Evolutionary conservation across 1,140 invertebrate species (phyloP).

Genomic region (Hylaeus anthracinus): DNA sequence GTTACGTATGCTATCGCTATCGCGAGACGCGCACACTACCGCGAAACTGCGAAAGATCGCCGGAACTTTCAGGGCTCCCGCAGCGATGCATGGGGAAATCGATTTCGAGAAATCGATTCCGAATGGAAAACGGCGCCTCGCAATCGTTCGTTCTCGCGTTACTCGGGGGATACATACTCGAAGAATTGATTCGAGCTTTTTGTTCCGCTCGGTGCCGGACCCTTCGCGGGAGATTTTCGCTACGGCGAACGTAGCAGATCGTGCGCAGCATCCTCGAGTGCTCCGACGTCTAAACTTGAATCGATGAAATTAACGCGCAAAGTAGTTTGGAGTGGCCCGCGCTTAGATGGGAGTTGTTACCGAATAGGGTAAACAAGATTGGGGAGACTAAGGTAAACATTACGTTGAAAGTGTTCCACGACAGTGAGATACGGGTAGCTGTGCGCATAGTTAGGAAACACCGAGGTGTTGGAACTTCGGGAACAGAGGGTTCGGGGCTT

Average conservation of each 20-base stretch:
- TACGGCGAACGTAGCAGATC: not conserved
- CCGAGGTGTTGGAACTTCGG: not conserved
- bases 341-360: not conserved
- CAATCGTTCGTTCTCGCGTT: not conserved
- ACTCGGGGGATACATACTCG: not conserved
- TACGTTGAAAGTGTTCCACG: not conserved
- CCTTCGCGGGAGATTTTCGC: not conserved
- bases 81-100: not conserved
- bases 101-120: conserved; percentile 2
- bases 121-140: not conserved
- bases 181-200: not conserved
- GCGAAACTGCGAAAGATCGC: conserved; percentile 12
- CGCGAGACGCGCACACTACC: not conserved
- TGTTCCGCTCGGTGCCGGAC: no score
- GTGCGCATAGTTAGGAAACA: not conserved
- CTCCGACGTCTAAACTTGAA: not conserved
- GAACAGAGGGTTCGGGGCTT: not conserved
- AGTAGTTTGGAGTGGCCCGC: not conserved
- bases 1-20: conserved; percentile 48
- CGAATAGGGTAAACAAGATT: conserved; percentile 8
- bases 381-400: conserved; percentile 1
- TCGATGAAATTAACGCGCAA: conserved; percentile 13
- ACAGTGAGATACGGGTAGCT: not conserved
- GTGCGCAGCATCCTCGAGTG: not conserved
- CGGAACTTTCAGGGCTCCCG: not conserved